Percentiles rank a stretch among this genome's conserved stretches.
Conservation (phyloP, 2,797 vertebrate genomes). For the Semaprochilodus insignis region DNA sequence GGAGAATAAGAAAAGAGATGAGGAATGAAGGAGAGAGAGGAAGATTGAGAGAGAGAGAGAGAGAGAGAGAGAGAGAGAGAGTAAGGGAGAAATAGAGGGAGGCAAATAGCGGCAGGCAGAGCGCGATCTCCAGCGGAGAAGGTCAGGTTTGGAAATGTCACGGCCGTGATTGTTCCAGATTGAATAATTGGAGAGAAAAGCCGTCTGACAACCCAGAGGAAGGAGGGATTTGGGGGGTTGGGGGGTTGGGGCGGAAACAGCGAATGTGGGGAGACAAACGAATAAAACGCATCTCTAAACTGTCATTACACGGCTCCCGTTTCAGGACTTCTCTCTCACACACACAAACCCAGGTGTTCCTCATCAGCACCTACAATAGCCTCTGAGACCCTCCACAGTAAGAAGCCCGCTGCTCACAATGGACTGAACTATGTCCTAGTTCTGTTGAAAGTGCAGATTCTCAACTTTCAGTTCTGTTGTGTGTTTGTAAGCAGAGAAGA, state of each 20-base stretch:
- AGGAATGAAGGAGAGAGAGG: conserved; percentile 49
- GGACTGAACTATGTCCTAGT: no score
- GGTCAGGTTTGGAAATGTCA: conserved; percentile 85
- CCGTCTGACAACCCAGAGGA: conserved; percentile 62
- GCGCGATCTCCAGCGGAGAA: conserved; percentile 73
- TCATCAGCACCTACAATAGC: not conserved
- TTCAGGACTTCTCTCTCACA: conserved; percentile 37
- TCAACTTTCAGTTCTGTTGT: no score
- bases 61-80: conserved; percentile 34
- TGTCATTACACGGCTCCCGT: conserved; percentile 46
- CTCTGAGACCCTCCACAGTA: no score
- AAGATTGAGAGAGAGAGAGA: conserved; percentile 38
- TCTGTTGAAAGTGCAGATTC: no score
- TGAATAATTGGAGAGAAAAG: conserved; percentile 80
- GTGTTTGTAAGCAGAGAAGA: no score
- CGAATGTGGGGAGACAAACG: conserved; percentile 48
- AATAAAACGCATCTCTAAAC: conserved; percentile 61
- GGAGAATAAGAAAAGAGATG: conserved; percentile 38
- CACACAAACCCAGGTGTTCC: conserved; percentile 6
- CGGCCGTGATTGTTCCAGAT: conserved; percentile 81
- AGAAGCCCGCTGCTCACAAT: no score
- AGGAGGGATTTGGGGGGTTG: conserved; percentile 43
- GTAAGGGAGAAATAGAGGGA: conserved; percentile 59
- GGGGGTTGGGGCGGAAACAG: not conserved
- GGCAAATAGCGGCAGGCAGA: conserved; percentile 62